Percentiles rank a stretch among this genome's conserved stretches.
Evolutionary conservation across 2,797 vertebrate species (phyloP).

Genomic region (Phalanger gymnotis): DNA sequence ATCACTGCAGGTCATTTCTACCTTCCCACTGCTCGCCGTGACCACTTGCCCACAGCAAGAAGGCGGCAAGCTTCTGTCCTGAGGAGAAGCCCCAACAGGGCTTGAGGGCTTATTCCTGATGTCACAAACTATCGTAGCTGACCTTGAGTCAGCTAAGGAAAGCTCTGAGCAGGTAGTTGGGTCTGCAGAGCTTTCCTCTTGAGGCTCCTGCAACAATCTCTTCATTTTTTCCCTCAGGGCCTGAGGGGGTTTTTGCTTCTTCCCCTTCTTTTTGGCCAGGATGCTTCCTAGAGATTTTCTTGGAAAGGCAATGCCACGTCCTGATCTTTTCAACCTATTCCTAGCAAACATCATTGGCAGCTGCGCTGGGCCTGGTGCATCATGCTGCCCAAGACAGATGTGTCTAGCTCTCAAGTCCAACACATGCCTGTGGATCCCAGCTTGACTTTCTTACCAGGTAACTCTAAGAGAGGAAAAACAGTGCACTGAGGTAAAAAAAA

Average conservation of each 20-base stretch:
- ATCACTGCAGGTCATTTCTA: conserved; percentile 78
- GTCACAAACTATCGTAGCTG: conserved; percentile 84
- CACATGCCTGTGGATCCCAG: conserved; percentile 76
- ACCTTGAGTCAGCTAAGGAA: conserved; percentile 86
- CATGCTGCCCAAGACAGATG: conserved; percentile 77
- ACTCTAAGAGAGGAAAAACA: conserved; percentile 82
- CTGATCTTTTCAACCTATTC: conserved; percentile 86
- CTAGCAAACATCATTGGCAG: conserved; percentile 88
- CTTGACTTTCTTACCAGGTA: conserved; percentile 79
- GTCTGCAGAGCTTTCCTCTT: conserved; percentile 81
- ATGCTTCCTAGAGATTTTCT: conserved; percentile 84
- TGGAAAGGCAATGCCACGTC: conserved; percentile 82
- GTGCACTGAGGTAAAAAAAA: conserved; percentile 77
- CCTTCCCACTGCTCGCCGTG: conserved; percentile 81
- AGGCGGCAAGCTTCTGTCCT: conserved; percentile 52
- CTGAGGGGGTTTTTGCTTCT: conserved; percentile 83
- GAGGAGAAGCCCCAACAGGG: conserved; percentile 71
- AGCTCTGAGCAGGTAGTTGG: conserved; percentile 82
- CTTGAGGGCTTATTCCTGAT: conserved; percentile 80
- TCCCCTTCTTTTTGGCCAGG: conserved; percentile 83
- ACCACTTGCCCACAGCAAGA: conserved; percentile 56
- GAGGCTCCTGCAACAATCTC: conserved; percentile 85
- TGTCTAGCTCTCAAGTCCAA: conserved; percentile 72
- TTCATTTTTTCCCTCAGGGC: conserved; percentile 87
- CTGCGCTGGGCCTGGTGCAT: conserved; percentile 78